Base-by-base conservation (phyloP, 2,797 vertebrate species). In the Karalla daura region DNA sequence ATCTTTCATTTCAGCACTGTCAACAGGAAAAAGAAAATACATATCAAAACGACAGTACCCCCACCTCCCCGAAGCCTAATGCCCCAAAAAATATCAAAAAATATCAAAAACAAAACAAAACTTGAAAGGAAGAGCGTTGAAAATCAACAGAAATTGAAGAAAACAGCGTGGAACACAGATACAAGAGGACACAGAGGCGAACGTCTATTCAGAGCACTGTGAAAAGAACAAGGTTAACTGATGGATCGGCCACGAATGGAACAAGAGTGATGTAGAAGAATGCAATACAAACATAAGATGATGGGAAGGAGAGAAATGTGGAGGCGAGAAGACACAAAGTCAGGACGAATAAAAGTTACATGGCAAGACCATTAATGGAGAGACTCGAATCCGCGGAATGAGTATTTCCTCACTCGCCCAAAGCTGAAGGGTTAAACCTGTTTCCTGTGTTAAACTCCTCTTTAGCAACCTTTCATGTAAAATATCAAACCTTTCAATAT, bases 401-500 rank as follows among this genome's bases (percentile, higher is more conserved):
- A 72, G 46, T 68, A 70, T 82, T 88, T 84, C 60, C 63, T 65
- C 70, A 59, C 46, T 75, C 81, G 85, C 91, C 88, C 62, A 65
- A 41, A 91, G 90, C 89, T 70, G 21, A 80, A 63, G 81, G 83
- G 87, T 90, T 90, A 90, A 93, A 91, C 85, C 90, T 88, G 90
- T 89, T 93, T 93, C 90, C 87, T 78, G 84, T 71, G 85, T 86
- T 92, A 90, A 92, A 91, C 86, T 91, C 83, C 86, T 87, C 85
- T 92, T 92, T 91, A 91, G 81, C 87, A 66, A 50, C 64, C 87
- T 92, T 91, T 92, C 88, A 91, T 91, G 89, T 91, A 83, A 89
- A 92, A 93, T 91, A 91, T 87, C 85, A 88, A 90, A 91, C 88
- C 87, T 85, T 88, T 87, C 89, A 86, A 84, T 86, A 89, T 90